Evolutionary conservation across 2,888 invertebrate genomes (phyloP).

Genomic region (Drosophila mimica): DNA sequence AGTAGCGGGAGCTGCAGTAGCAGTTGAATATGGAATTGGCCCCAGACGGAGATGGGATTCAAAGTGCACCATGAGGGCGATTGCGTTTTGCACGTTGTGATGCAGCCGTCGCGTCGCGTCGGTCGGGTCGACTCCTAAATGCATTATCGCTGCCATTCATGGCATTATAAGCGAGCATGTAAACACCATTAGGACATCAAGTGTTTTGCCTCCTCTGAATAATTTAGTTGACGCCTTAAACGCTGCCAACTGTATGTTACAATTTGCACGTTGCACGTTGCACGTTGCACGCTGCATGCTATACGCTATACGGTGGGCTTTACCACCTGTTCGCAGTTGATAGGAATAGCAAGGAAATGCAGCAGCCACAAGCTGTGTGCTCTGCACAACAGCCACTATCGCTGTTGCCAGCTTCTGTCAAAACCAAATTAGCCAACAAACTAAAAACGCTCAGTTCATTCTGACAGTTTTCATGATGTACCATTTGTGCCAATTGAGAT

Average conservation of each 20-base stretch:
- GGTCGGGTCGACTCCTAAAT: constrained; percentile 53
- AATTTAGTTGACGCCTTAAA: constrained; percentile 60
- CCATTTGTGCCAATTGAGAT: constrained; percentile 18
- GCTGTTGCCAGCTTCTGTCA: constrained; percentile 24
- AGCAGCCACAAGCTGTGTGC: neutral
- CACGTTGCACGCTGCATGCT: neutral
- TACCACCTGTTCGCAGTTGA: constrained; percentile 17
- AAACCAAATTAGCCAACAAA: constrained; percentile 38
- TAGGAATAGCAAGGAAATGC: constrained; percentile 4
- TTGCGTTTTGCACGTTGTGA: constrained; percentile 19
- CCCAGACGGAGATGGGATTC: constrained; percentile 20
- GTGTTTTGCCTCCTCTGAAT: constrained; percentile 68
- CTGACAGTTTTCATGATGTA: constrained; percentile 15
- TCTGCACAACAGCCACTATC: constrained; percentile 19
- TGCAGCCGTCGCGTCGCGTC: neutral
- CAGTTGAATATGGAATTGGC: constrained; percentile 19
- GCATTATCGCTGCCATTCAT: constrained; percentile 72
- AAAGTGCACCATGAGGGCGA: constrained; percentile 16
- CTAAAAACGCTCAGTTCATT: constrained; percentile 29
- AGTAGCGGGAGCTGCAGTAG: neutral
- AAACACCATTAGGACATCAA: constrained; percentile 74
- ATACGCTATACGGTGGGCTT: neutral
- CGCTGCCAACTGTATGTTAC: constrained; percentile 27
- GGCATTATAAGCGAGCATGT: constrained; percentile 66
- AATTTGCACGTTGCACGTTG: constrained; percentile 6